These are phyloP conservation scores for Moxostoma hubbsi DNA, from an alignment of 2,797 vertebrate genomes.

Conservation along the genomic window DNA sequence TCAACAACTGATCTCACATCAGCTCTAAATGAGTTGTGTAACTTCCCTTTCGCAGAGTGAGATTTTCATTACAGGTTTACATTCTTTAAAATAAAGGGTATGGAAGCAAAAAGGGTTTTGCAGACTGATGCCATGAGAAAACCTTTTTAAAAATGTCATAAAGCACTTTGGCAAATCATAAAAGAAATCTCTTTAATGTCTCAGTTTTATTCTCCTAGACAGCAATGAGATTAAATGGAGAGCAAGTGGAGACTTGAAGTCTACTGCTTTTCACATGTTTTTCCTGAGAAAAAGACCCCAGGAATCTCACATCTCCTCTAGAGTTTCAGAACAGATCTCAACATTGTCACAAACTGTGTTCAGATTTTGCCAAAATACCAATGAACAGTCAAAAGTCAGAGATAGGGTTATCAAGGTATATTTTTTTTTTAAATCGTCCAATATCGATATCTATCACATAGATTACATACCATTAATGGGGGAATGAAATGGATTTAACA, in stretches of 20 bases:
- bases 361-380: too few relatives aligned
- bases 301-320: background rate
- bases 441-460: background rate
- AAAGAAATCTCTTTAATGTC: background rate
- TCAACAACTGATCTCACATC: constrained; percentile 34
- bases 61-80: constrained; percentile 4
- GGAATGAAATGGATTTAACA: too few relatives aligned
- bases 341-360: background rate
- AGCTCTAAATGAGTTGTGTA: constrained; percentile 39
- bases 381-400: too few relatives aligned
- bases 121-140: background rate
- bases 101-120: background rate
- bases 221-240: background rate
- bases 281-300: background rate
- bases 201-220: background rate
- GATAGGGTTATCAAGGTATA: too few relatives aligned
- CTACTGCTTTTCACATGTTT: background rate
- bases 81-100: constrained; percentile 3
- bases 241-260: background rate
- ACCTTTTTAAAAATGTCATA: background rate
- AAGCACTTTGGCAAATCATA: background rate
- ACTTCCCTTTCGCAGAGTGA: constrained; percentile 15
- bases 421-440: too few relatives aligned
- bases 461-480: too few relatives aligned
- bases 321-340: background rate